A percentile compares a stretch with the other conserved stretches of the same genome.
Conservation (phyloP, 2,113 vertebrate genomes). For the Merops nubicus region DNA sequence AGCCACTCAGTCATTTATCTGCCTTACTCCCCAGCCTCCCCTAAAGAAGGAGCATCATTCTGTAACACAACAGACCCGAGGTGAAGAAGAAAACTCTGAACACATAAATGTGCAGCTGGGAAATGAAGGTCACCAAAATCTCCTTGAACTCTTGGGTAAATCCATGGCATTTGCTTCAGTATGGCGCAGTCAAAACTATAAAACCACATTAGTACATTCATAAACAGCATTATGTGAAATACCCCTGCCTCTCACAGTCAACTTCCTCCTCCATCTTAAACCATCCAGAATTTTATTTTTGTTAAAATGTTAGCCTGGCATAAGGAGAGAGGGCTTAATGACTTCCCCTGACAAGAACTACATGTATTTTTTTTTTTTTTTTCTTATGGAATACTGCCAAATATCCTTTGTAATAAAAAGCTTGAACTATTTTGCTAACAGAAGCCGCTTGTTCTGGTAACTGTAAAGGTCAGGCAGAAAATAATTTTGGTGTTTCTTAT, state of each 20-base stretch:
- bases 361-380: slow-evolving; percentile 9
- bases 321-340: slow-evolving; percentile 65
- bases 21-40: background rate
- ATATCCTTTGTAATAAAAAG: slow-evolving; percentile 73
- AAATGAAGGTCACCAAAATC: slow-evolving; percentile 31
- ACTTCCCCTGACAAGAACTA: slow-evolving; percentile 67
- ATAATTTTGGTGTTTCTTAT: slow-evolving; percentile 78
- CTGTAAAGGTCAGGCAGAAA: slow-evolving; percentile 80
- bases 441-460: slow-evolving; percentile 70
- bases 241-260: slow-evolving; percentile 48
- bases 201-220: slow-evolving; percentile 10
- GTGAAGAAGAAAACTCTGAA: background rate
- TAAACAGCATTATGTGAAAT: slow-evolving; percentile 23
- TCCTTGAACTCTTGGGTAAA: slow-evolving; percentile 55
- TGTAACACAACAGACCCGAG: background rate
- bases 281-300: slow-evolving; percentile 58
- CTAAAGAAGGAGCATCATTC: background rate
- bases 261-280: slow-evolving; percentile 47
- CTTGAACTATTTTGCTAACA: slow-evolving; percentile 73
- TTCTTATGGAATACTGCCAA: slow-evolving; percentile 49
- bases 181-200: background rate
- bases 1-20: background rate
- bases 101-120: background rate
- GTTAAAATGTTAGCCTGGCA: slow-evolving; percentile 61
- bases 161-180: slow-evolving; percentile 14